Base-by-base conservation (phyloP, 1,140 invertebrate species). In the Drosophila sp. region DNA sequence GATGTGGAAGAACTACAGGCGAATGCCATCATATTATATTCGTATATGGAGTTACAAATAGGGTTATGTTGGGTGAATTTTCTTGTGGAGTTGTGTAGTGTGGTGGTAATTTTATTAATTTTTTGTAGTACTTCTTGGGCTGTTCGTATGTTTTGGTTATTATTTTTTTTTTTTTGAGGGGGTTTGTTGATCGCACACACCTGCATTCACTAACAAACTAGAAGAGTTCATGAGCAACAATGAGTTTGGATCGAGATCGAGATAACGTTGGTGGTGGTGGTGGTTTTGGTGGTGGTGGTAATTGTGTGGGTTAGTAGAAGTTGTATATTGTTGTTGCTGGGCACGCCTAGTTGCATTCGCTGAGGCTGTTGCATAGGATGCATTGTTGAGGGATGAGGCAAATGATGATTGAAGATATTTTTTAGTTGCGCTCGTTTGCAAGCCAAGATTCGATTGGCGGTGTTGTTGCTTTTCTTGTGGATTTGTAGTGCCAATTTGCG, bases 171-270 rank as follows among this genome's bases (percentile, higher is more conserved):
- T 41, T 41, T 54, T 46, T 62, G 62, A 2, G 21, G 4, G 21
- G 21, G 21, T 21, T 72, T 16, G 18, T 58, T 58, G 57, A 76
- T 87, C 73, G 76, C 90, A 91, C 90, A 91, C 90, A 91, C 90
- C 90, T 91, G 90, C 83, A 89, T 90, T 91, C 76, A 91, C 87
- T 87, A 90, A 90, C 78, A 91, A 89, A 91, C 90, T 91, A 91
- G 90, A 89, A 90, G 90, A 91, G 78, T 90, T 91, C 90, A 91
- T 91, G 90, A 91, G 80, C 90, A 91, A 91, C 90, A 91, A 91
- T 91, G 90, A 91, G 83, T 91, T 91, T 80, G 90, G 90, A 91
- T 91, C 90, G 80, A 90, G 74, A 75, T 91, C 90, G 82, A 90
- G 71, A 87, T 79, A 89, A 83, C 87, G 86, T 34, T 53, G 50